phyloP scores from a whole-genome alignment of 2,888 invertebrate genomes.

The Calephelis perditalis region DNA sequence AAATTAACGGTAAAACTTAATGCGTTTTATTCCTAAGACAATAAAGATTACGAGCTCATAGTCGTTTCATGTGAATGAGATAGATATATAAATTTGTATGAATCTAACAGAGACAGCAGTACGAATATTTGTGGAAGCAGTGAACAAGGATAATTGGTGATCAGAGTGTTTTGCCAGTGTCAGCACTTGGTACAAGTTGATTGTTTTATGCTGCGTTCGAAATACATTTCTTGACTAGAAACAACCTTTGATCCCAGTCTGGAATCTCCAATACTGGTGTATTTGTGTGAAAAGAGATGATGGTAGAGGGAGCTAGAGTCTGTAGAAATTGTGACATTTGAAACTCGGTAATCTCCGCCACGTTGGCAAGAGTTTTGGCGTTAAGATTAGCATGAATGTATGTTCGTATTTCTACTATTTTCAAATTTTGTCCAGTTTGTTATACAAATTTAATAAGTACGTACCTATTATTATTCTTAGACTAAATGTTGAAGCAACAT shows the following conservation, averaged over 20 bases:
- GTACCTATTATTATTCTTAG: too few relatives aligned
- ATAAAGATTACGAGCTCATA: conserved; percentile 57
- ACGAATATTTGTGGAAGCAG: conserved; percentile 44
- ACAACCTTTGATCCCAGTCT: too few relatives aligned
- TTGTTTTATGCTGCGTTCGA: conserved; percentile 57
- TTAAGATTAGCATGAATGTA: too few relatives aligned
- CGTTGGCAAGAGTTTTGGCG: too few relatives aligned
- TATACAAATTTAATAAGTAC: too few relatives aligned
- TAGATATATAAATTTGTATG: conserved; percentile 27
- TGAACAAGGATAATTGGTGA: conserved; percentile 72
- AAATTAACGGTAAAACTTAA: too few relatives aligned
- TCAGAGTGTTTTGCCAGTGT: conserved; percentile 70
- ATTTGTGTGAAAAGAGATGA: too few relatives aligned
- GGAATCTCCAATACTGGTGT: too few relatives aligned
- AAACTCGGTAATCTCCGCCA: conserved; percentile 11
- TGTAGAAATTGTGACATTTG: conserved; percentile 1
- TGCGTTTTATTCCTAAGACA: background rate
- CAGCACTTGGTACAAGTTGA: conserved; percentile 64
- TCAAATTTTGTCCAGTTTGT: too few relatives aligned
- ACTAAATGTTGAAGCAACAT: too few relatives aligned
- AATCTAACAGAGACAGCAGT: conserved; percentile 22
- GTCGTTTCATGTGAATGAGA: conserved; percentile 30
- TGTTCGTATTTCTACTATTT: too few relatives aligned
- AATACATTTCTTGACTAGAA: conserved; percentile 16
- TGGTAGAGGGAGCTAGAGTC: background rate